Evolutionary conservation across 1,140 invertebrate genomes (phyloP), one percentile per base, ranked within the genome.

Genomic region (Leptinotarsa undecemlineata): DNA sequence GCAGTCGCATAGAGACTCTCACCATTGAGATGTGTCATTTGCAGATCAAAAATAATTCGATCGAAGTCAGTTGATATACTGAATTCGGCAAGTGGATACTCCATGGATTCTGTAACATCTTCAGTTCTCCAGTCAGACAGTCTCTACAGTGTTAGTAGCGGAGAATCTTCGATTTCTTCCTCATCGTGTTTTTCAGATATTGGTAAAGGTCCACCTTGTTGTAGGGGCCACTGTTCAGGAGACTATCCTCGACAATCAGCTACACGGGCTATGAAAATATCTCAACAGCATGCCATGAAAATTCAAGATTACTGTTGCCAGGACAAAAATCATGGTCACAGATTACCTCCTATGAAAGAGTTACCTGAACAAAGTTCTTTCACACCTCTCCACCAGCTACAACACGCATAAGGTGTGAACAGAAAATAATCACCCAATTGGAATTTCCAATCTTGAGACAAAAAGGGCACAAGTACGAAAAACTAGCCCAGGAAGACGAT

Each of bases 21-120:
- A 80, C 97, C 96, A 0, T 87, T 98, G 17, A 90, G 96, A 76
- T 98, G 96, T 85, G 96, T 98, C 78, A 96, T 98, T 81, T 98
- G 96, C 85, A 89, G 96, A 76, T 92, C 94, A 72, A 95, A 95
- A 85, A 96, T 96, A 78, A 88, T 96, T 62, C 89, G 94, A 77
- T 87, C 96, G 68, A 93, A 95, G 81, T 82, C 82, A 68, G 81
- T 82, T 19, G 81, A 82, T 6, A 80, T 82, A n/a, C 92, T 92
- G 70, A 91, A 92, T 76, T 95, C 94, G n/a, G 92, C 92, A 48
- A 95, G 93, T 60, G 91, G 93, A 57, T 95, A 95, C 82, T 95
- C 94, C 11, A 93, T 95, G 86, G 91, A 92, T 74, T 94, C 93
- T 71, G 90, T 90, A 48, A 90, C 92, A 17, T 91, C 90, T 73